Evolutionary conservation across 1,140 invertebrate genomes (phyloP).

Genomic region (Octopus sinensis): DNA sequence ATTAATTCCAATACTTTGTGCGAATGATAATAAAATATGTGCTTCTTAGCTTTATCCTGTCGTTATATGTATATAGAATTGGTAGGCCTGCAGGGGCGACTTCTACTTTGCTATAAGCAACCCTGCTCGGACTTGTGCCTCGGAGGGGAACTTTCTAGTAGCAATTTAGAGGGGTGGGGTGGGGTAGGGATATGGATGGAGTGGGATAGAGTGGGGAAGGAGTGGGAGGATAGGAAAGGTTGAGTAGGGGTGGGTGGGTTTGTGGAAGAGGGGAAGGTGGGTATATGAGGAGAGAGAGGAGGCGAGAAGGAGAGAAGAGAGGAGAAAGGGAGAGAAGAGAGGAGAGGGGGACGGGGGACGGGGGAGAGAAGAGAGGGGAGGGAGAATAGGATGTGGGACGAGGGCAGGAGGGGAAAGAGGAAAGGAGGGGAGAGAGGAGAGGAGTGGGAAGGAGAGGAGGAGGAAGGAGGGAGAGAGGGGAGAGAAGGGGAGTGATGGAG

Average conservation of each 20-base stretch:
- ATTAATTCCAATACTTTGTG: too few species aligned
- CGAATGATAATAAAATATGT: too few species aligned
- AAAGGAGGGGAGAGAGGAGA: too few species aligned
- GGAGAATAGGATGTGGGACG: background rate
- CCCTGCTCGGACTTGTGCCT: too few species aligned
- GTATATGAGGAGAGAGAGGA: background rate
- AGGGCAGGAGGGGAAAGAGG: constrained; percentile 1
- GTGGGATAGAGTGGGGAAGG: background rate
- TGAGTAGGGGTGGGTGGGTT: background rate
- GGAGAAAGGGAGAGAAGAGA: constrained; percentile 7
- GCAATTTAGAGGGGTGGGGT: background rate
- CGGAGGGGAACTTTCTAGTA: too few species aligned
- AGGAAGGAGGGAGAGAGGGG: constrained; percentile 6
- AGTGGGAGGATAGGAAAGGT: background rate
- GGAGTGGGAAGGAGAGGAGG: too few species aligned
- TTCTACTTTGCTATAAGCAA: too few species aligned
- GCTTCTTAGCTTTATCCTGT: too few species aligned
- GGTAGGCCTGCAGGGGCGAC: too few species aligned
- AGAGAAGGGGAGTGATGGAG: background rate
- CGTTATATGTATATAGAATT: too few species aligned
- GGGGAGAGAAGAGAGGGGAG: constrained; percentile 6
- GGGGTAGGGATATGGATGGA: background rate
- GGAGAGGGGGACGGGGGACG: background rate
- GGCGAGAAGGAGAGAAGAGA: background rate
- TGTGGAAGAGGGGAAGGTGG: background rate